These are phyloP conservation scores for Toxotes lorentzi DNA, from an alignment of 2,797 vertebrate genomes.

Conservation along the genomic window DNA sequence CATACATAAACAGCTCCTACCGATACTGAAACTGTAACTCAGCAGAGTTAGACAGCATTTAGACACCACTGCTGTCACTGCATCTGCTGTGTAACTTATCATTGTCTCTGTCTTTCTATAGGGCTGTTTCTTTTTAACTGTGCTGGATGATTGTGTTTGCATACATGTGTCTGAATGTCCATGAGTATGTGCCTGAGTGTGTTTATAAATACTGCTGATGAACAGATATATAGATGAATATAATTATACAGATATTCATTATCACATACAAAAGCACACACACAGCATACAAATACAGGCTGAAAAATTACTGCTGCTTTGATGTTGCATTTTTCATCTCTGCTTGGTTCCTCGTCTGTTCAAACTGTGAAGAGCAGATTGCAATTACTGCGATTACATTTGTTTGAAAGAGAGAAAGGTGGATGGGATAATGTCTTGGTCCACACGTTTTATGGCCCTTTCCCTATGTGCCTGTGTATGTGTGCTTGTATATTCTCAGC, in stretches of 20 bases:
- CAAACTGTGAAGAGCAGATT: too few species aligned
- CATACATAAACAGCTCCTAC: slow-evolving; percentile 13
- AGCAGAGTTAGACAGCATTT: background rate
- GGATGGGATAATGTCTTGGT: too few species aligned
- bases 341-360: background rate
- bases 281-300: background rate
- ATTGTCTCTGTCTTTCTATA: background rate
- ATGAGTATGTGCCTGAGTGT: background rate
- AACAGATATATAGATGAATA: background rate
- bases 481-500: too few species aligned
- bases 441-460: too few species aligned
- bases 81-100: background rate
- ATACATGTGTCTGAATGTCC: background rate
- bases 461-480: too few species aligned
- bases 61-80: background rate
- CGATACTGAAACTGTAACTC: background rate
- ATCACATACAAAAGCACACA: background rate
- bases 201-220: background rate
- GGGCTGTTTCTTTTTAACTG: background rate
- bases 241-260: background rate
- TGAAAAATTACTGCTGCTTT: background rate
- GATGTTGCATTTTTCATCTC: background rate
- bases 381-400: too few species aligned
- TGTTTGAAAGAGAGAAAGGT: too few species aligned
- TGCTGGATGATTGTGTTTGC: background rate